phyloP scores from a whole-genome alignment of 2,113 vertebrate species.

The Calidris pugnax region DNA sequence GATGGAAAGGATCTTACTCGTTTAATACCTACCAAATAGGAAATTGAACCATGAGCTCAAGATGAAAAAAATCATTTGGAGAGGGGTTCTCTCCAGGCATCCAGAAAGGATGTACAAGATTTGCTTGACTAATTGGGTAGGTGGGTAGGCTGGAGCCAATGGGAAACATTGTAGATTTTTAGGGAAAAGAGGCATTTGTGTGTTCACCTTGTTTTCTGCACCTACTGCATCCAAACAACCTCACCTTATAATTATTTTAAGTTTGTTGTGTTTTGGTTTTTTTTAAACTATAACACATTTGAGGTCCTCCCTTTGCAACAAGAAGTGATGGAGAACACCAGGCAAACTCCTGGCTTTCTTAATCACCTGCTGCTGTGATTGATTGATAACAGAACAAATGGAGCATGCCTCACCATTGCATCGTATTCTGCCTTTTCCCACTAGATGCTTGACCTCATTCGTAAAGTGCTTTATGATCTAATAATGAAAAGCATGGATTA shows the following conservation, averaged over 20 bases:
- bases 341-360: neutral
- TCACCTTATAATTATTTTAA: neutral
- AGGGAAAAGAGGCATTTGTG: neutral
- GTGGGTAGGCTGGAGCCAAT: neutral
- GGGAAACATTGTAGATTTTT: neutral
- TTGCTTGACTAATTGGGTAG: neutral
- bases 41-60: neutral
- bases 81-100: neutral
- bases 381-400: neutral
- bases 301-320: neutral
- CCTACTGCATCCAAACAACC: neutral
- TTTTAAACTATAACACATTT: neutral
- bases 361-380: neutral
- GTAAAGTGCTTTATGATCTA: neutral
- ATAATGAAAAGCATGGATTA: constrained; percentile 5
- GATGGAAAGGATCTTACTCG: neutral
- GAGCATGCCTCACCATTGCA: neutral
- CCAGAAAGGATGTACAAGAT: neutral
- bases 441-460: neutral
- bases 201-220: neutral
- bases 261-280: neutral
- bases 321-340: neutral
- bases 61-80: neutral
- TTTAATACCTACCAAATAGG: neutral
- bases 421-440: neutral